Base-by-base conservation (phyloP, 2,797 vertebrate species). In the Phoebastria nigripes region DNA sequence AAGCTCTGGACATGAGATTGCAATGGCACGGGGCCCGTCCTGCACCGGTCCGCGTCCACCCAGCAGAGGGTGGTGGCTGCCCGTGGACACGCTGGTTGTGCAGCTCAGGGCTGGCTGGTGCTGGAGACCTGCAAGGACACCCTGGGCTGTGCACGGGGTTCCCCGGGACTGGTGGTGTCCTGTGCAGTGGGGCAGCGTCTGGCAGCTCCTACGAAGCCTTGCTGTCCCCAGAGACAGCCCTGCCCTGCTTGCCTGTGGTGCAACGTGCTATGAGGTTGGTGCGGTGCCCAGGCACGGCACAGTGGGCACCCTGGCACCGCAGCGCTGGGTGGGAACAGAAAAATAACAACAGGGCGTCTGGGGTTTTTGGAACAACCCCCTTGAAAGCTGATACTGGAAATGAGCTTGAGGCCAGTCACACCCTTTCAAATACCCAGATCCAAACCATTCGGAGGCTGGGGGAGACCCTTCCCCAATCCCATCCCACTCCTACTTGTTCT, bases 41-140 rank as follows among this genome's bases (percentile, higher is more conserved):
- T 39, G 33, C 65, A 73, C 15, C 0, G 0, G 42, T 55, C 37
- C 2, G 1, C 1, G 24, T 73, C 16, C 90, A 65, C 87, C 94
- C 93, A 88, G 94, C 69, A 94, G 87, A 93, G 91, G 94, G 84
- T 81, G 89, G 62, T 89, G 94, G 85, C 89, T 81, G 87, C 82
- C 89, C 15, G 0, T 8, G 82, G 76, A 88, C 93, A 28, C 3
- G 3, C 54, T 4, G 80, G 25, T 2, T 11, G 18, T 33, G 59
- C 44, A 28, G 54, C 54, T 47, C n/a, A 6, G 51, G 37, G 37
- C 49, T 37, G 62, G 33, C 73, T 15, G 88, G 41, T 21, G 29
- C 47, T 39, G 82, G 41, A 51, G n/a, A 15, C 0, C 2, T 4
- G 31, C 59, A 8, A 14, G 82, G 89, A 55, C 13, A 10, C 1